These are phyloP conservation scores for Odontomyia ornata DNA, from an alignment of 2,888 invertebrate species.

Conservation along the genomic window DNA sequence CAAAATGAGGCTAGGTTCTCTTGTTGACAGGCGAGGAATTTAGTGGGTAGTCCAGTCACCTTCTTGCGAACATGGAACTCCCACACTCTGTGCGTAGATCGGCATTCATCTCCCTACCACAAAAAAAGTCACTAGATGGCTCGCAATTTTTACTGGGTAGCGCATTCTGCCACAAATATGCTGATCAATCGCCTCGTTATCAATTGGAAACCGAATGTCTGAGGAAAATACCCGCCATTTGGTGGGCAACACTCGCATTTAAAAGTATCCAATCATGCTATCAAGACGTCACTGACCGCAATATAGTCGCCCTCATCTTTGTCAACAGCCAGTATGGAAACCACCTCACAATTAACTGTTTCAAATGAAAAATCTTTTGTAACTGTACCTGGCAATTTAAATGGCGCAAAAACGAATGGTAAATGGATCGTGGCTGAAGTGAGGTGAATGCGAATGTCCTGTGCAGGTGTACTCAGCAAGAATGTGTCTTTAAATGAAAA, in stretches of 20 bases:
- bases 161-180: constrained; percentile 57
- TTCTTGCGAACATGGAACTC: too few species aligned
- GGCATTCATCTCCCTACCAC: too few species aligned
- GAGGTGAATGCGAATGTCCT: constrained; percentile 85
- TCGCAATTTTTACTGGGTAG: too few species aligned
- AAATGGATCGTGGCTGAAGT: constrained; percentile 83
- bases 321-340: background rate
- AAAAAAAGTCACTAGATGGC: too few species aligned
- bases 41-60: too few species aligned
- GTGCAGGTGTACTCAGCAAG: constrained; percentile 85
- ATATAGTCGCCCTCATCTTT: background rate
- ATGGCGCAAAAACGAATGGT: constrained; percentile 52
- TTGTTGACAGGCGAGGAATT: too few species aligned
- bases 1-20: too few species aligned
- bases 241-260: constrained; percentile 51
- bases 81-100: too few species aligned
- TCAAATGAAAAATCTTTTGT: constrained; percentile 17
- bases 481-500: constrained; percentile 66
- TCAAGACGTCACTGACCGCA: background rate
- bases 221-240: constrained; percentile 60
- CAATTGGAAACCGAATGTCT: constrained; percentile 62
- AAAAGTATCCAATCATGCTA: background rate
- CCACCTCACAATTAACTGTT: background rate
- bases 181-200: constrained; percentile 62
- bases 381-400: background rate